Percentiles rank a stretch among this genome's conserved stretches.
These are phyloP conservation scores for Caenorhabditis briggsae DNA, from an alignment of 1,140 invertebrate genomes.

Conservation along the genomic window DNA sequence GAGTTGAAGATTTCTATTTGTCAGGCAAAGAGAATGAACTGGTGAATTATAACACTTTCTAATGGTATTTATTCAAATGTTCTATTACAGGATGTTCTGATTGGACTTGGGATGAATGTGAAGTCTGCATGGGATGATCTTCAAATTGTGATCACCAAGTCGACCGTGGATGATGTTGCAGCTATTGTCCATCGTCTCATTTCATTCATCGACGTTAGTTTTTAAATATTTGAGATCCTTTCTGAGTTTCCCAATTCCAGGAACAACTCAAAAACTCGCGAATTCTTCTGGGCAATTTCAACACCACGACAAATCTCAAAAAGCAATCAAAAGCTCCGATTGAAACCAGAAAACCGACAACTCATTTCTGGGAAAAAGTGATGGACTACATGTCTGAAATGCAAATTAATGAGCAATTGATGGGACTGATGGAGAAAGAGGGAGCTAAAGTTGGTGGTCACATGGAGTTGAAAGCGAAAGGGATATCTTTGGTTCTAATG, in stretches of 20 bases:
- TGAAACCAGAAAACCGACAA: constrained; percentile 14
- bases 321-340: background rate
- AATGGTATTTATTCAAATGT: background rate
- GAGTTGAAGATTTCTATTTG: constrained; percentile 70
- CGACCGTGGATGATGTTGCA: constrained; percentile 70
- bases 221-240: too few species aligned
- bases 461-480: constrained; percentile 69
- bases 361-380: constrained; percentile 69
- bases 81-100: background rate
- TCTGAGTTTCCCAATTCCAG: constrained; percentile 65
- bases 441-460: constrained; percentile 73
- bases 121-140: constrained; percentile 70
- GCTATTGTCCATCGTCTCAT: constrained; percentile 72
- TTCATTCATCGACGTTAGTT: constrained; percentile 71
- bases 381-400: constrained; percentile 72
- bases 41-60: background rate
- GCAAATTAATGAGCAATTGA: constrained; percentile 66
- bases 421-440: constrained; percentile 67
- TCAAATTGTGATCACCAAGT: constrained; percentile 75
- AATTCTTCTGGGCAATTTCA: constrained; percentile 42
- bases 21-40: constrained; percentile 8
- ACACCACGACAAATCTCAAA: constrained; percentile 21
- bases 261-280: constrained; percentile 70
- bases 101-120: constrained; percentile 63
- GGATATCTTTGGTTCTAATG: constrained; percentile 73